Evolutionary conservation across 2,888 invertebrate genomes (phyloP), one percentile per base, ranked within the genome.

Genomic region (Drosophila anomalipes): DNA sequence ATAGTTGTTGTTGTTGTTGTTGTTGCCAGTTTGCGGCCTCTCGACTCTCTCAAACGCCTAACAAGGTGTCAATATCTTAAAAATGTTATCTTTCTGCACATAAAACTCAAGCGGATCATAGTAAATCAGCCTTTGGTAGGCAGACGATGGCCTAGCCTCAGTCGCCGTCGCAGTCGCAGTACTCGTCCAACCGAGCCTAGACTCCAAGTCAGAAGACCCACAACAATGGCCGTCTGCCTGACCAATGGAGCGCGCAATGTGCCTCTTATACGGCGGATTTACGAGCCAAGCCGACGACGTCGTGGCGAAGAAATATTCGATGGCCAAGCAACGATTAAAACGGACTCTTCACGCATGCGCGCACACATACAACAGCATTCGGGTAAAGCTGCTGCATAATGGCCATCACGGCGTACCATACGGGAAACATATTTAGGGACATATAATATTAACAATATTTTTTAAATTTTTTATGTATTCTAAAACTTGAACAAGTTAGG

Each of bases 31-130:
- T 74, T 67, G 73, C 64, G 57, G 67, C 44, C 61, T 59, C 53
- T 54, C 32, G 61, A 58, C 65, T 83, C 77, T 80, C 65, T 87
- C 91, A 86, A 90, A 91, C 77, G 88, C 89, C 87, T 91, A 91
- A 91, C 91, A 91, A 91, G 92, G 91, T 91, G 91, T 92, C 92
- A 91, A 91, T 91, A 91, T 91, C 91, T 91, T 83, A 85, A 84
- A 91, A 89, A 89, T 89, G 86, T 91, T 91, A 91, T 90, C 92
- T 89, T 83, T 86, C 86, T 86, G 91, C 91, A 82, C 86, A 88
- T 91, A 92, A 86, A 92, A 91, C 92, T 91, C 87, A 86, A 87
- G 91, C 89, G 90, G 90, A 85, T 89, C 92, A 92, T 91, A 86
- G 85, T 91, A 92, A 91, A 91, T 91, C 92, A 91, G 91, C 83